Conservation (phyloP, 2,113 vertebrate genomes). For the Mobula hypostoma region DNA sequence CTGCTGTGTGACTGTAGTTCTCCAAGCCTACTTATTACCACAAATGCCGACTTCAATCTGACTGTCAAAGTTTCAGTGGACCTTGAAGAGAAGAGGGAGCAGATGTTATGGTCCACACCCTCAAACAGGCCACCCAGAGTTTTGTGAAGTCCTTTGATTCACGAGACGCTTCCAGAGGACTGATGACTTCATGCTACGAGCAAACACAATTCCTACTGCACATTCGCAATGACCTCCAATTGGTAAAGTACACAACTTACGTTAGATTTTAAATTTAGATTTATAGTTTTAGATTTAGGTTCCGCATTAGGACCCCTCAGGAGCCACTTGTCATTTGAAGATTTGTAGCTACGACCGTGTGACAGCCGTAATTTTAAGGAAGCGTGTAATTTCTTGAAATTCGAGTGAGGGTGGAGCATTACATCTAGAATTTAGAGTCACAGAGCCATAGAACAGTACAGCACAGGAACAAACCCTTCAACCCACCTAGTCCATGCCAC, state of each 20-base stretch:
- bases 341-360: neutral
- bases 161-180: neutral
- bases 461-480: too few species aligned
- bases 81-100: constrained; percentile 35
- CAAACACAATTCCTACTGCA: constrained; percentile 14
- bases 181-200: constrained; percentile 19
- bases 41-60: constrained; percentile 33
- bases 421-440: neutral
- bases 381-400: constrained; percentile 18
- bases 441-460: too few species aligned
- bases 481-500: too few species aligned
- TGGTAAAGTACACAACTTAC: neutral
- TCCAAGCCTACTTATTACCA: neutral
- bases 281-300: neutral
- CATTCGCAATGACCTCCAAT: neutral
- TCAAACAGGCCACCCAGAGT: constrained; percentile 31
- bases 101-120: constrained; percentile 36
- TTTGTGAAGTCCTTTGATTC: constrained; percentile 20
- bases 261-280: neutral
- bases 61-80: constrained; percentile 9
- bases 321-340: neutral
- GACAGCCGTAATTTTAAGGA: neutral
- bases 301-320: neutral
- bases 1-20: neutral
- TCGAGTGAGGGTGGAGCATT: neutral